phyloP scores from a whole-genome alignment of 2,888 invertebrate species.

The Ichneumoninae sp. region DNA sequence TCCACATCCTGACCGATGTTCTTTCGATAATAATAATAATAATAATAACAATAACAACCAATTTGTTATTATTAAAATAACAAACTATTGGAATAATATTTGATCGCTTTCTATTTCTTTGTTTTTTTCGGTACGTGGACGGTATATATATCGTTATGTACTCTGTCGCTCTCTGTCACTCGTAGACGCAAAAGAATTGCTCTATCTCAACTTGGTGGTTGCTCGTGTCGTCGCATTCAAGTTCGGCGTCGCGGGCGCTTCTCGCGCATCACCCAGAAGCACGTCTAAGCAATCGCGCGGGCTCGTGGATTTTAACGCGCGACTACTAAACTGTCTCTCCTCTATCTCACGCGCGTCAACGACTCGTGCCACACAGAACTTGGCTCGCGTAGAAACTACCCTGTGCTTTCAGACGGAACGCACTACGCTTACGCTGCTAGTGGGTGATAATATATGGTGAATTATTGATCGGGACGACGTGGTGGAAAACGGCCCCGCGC shows the following conservation, averaged over 20 bases:
- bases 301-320: slow-evolving; percentile 2
- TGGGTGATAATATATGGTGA: slow-evolving; percentile 77
- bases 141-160: background rate
- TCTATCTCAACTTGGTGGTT: background rate
- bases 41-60: slow-evolving; percentile 1
- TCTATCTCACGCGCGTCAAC: slow-evolving; percentile 13
- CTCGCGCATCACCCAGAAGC: background rate
- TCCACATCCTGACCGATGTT: slow-evolving; percentile 59
- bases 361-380: background rate
- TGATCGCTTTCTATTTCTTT: background rate
- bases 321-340: background rate
- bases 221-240: slow-evolving; percentile 1
- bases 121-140: background rate
- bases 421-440: slow-evolving; percentile 53
- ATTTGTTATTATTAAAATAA: slow-evolving; percentile 1
- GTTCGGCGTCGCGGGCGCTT: slow-evolving; percentile 35
- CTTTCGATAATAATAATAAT: background rate
- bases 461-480: slow-evolving; percentile 81
- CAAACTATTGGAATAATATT: background rate
- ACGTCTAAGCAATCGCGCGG: slow-evolving; percentile 10
- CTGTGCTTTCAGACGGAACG: slow-evolving; percentile 13
- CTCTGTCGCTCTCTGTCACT: background rate
- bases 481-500: slow-evolving; percentile 74
- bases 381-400: background rate
- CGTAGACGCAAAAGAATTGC: slow-evolving; percentile 15